Conservation (phyloP, 1,140 invertebrate genomes). For the Steinernema khuongi region DNA sequence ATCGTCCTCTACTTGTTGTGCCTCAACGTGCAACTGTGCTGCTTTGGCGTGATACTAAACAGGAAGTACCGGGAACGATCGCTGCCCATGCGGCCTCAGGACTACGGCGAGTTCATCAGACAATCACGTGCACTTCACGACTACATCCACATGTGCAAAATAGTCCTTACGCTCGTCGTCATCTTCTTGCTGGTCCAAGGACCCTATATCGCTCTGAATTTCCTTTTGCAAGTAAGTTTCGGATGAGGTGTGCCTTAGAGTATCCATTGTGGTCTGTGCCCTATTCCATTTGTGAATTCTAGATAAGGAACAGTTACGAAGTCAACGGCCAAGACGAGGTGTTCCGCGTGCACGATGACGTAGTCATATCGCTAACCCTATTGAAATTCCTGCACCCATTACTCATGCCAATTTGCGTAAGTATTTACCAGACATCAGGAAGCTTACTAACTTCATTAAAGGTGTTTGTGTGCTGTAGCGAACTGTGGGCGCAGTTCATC, state of each 20-base stretch:
- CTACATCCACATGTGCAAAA: constrained; percentile 11
- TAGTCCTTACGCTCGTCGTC: neutral
- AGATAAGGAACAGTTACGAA: neutral
- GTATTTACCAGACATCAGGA: neutral
- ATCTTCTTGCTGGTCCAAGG: neutral
- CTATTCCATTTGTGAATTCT: no score
- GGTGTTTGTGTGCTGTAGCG: neutral
- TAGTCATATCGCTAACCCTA: neutral
- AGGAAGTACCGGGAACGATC: neutral
- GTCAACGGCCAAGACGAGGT: neutral
- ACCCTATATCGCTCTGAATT: neutral
- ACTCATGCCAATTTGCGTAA: neutral
- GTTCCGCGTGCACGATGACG: neutral
- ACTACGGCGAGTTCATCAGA: neutral
- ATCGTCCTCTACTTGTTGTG: neutral
- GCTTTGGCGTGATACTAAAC: neutral
- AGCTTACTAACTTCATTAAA: neutral
- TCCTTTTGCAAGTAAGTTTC: neutral
- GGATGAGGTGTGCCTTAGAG: no score
- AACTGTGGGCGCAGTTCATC: neutral
- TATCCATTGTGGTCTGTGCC: no score
- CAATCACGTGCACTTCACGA: neutral
- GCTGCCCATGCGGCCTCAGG: neutral
- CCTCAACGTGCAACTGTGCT: neutral
- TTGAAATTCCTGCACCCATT: neutral